These are phyloP conservation scores for Leptinotarsa juncta DNA, from an alignment of 2,888 invertebrate genomes.

Conservation along the genomic window DNA sequence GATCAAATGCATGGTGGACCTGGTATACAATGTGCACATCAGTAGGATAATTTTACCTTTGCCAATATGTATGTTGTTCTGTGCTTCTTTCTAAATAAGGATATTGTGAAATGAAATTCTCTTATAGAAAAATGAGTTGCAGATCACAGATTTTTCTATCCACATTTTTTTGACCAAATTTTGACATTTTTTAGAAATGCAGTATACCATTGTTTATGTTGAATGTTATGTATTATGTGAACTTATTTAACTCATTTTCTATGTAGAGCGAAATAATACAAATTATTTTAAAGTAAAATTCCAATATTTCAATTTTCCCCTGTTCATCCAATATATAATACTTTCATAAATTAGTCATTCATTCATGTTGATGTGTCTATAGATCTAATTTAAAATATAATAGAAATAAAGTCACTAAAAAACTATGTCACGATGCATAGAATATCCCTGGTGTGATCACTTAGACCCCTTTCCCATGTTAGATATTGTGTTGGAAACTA, in stretches of 20 bases:
- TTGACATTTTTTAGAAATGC: slow-evolving; percentile 32
- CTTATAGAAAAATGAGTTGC: slow-evolving; percentile 46
- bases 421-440: too few species aligned
- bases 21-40: slow-evolving; percentile 84
- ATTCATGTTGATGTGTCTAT: too few species aligned
- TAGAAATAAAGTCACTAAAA: too few species aligned
- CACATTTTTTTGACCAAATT: slow-evolving; percentile 29
- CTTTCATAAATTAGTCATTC: too few species aligned
- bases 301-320: too few species aligned
- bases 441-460: too few species aligned
- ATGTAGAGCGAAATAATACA: slow-evolving; percentile 39
- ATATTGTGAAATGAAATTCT: slow-evolving; percentile 48
- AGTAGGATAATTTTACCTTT: slow-evolving; percentile 68
- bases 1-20: slow-evolving; percentile 71
- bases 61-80: slow-evolving; percentile 51
- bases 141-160: slow-evolving; percentile 26
- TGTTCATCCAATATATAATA: too few species aligned
- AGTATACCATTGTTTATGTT: slow-evolving; percentile 27
- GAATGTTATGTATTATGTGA: slow-evolving; percentile 32
- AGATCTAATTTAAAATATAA: too few species aligned
- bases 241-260: slow-evolving; percentile 43
- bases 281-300: slow-evolving; percentile 41
- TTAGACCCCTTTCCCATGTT: too few species aligned
- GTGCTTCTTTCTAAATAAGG: slow-evolving; percentile 66
- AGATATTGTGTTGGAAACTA: too few species aligned